phyloP scores from a whole-genome alignment of 2,113 vertebrate genomes.

The Bothrops jararaca region DNA sequence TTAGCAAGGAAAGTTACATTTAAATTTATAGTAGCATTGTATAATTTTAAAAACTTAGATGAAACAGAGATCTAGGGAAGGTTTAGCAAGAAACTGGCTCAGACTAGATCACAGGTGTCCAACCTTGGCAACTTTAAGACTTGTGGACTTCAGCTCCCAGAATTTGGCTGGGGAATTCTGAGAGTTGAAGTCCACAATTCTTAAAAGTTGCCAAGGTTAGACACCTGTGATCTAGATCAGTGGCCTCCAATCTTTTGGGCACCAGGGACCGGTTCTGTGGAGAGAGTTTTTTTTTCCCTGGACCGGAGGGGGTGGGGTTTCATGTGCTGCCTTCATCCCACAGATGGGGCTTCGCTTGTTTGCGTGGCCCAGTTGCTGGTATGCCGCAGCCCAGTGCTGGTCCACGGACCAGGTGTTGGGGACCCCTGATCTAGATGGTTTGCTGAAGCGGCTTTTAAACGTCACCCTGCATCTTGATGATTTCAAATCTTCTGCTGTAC shows the following conservation, averaged over 20 bases:
- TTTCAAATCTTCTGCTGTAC: slow-evolving; percentile 87
- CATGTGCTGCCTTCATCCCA: too few relatives aligned
- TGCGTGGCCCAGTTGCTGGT: too few relatives aligned
- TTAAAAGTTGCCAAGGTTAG: background rate
- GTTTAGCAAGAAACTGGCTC: rapidly evolving
- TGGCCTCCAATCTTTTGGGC: too few relatives aligned
- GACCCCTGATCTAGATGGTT: background rate
- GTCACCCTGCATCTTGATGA: slow-evolving; percentile 83
- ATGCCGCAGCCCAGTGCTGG: too few relatives aligned
- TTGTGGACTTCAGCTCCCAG: background rate
- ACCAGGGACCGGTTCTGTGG: too few relatives aligned
- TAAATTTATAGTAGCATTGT: background rate
- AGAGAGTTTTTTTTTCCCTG: too few relatives aligned
- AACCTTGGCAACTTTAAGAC: background rate
- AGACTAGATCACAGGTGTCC: background rate
- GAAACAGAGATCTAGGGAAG: background rate
- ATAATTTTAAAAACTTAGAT: background rate
- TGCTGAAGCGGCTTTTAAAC: slow-evolving; percentile 81
- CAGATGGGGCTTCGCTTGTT: too few relatives aligned
- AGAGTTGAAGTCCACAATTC: background rate
- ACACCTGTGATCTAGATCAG: background rate
- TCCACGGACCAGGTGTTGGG: too few relatives aligned
- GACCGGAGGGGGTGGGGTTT: too few relatives aligned
- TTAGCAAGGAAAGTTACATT: background rate
- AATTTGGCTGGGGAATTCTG: too few relatives aligned